Evolutionary conservation across 1,140 invertebrate genomes (phyloP).

Genomic region (Marisa cornuarietis): DNA sequence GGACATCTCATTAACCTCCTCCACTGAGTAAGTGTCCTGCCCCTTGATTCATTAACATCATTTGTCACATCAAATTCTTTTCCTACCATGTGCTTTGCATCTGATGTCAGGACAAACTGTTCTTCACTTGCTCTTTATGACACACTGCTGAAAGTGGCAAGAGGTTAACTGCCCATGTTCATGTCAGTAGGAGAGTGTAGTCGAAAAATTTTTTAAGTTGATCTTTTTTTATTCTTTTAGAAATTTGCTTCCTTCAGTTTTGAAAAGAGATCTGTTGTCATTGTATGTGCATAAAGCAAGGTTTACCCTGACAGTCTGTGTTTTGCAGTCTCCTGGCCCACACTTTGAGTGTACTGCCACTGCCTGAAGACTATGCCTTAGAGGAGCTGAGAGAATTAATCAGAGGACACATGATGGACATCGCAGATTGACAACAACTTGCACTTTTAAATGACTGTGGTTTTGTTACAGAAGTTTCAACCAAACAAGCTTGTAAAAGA

Average conservation of each 20-base stretch:
- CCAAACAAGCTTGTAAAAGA: no score
- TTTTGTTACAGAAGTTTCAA: no score
- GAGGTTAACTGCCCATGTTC: no score
- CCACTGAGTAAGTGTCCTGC: neutral
- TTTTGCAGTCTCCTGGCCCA: conserved; percentile 68
- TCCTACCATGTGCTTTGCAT: neutral
- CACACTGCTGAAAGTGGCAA: no score
- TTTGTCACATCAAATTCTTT: neutral
- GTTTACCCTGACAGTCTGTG: neutral
- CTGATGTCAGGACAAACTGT: no score
- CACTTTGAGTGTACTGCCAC: conserved; percentile 70
- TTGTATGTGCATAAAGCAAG: neutral
- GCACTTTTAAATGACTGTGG: no score
- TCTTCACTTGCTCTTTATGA: no score
- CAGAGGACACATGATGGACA: conserved; percentile 55
- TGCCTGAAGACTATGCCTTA: conserved; percentile 75
- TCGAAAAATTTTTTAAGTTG: neutral
- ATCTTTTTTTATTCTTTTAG: neutral
- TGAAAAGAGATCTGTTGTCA: neutral
- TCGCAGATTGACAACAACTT: conserved; percentile 5
- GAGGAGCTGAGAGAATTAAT: conserved; percentile 71
- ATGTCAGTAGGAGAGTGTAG: no score
- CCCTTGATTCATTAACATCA: neutral
- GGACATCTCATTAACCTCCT: no score
- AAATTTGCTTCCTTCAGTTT: neutral